Percentiles rank a stretch among this genome's conserved stretches.
Conservation (phyloP, 2,113 vertebrate genomes). For the Cacatua alba region DNA sequence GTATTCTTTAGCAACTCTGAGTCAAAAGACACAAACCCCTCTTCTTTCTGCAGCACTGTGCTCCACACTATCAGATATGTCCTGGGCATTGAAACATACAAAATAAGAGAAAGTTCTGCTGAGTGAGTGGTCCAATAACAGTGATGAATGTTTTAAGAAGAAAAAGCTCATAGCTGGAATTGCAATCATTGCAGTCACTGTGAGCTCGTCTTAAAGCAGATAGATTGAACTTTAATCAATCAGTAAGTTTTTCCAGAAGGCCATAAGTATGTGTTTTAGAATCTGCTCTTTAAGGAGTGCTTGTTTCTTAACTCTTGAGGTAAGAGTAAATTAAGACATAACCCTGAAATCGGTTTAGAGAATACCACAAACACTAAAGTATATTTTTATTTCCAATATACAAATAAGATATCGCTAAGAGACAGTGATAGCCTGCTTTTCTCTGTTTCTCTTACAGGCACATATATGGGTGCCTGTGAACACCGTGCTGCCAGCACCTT, state of each 20-base stretch:
- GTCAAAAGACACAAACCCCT: slow-evolving; percentile 59
- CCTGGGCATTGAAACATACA: slow-evolving; percentile 45
- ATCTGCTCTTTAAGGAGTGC: slow-evolving; percentile 49
- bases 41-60: slow-evolving; percentile 39
- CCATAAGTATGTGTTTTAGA: slow-evolving; percentile 57
- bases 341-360: slow-evolving; percentile 27
- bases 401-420: background rate
- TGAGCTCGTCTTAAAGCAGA: slow-evolving; percentile 64
- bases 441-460: background rate
- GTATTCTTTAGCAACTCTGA: slow-evolving; percentile 64
- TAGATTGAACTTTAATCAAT: slow-evolving; percentile 73
- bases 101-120: slow-evolving; percentile 68
- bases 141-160: slow-evolving; percentile 54
- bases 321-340: slow-evolving; percentile 56
- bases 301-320: slow-evolving; percentile 45
- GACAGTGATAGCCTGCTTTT: slow-evolving; percentile 1
- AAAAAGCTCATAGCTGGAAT: slow-evolving; percentile 73
- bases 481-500: background rate
- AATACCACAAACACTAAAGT: background rate
- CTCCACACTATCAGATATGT: slow-evolving; percentile 50
- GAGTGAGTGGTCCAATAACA: slow-evolving; percentile 60
- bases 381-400: background rate
- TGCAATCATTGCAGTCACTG: slow-evolving; percentile 68
- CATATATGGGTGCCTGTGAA: background rate
- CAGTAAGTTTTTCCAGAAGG: slow-evolving; percentile 72